Evolutionary conservation across 2,113 vertebrate species (phyloP).

Genomic region (Cyanoramphus novaezelandiae): DNA sequence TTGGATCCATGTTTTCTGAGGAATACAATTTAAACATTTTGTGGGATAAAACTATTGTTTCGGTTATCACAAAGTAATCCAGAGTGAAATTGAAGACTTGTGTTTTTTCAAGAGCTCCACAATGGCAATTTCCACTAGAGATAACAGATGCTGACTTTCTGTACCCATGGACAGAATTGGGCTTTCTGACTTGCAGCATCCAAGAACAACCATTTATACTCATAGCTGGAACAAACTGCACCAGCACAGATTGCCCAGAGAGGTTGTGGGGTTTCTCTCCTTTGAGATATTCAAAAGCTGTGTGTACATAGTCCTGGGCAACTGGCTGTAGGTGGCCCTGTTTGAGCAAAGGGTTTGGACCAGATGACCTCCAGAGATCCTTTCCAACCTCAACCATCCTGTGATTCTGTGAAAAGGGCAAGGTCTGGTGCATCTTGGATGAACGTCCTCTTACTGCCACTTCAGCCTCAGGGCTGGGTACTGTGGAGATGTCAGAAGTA

Average conservation of each 20-base stretch:
- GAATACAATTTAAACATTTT: background rate
- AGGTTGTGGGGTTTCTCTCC: background rate
- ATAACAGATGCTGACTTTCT: background rate
- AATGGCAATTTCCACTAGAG: background rate
- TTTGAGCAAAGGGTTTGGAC: background rate
- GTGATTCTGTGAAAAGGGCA: background rate
- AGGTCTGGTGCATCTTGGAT: background rate
- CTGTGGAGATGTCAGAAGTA: background rate
- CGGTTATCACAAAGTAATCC: background rate
- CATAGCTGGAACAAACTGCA: background rate
- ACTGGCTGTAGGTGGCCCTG: background rate
- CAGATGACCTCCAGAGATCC: background rate
- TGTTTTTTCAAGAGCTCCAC: background rate
- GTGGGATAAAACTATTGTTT: background rate
- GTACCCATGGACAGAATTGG: background rate
- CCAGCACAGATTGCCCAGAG: background rate
- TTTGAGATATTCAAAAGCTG: background rate
- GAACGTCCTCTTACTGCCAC: background rate
- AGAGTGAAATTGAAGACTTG: background rate
- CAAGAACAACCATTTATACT: background rate
- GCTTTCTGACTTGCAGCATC: background rate
- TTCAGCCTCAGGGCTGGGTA: background rate
- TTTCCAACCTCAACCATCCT: background rate
- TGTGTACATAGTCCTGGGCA: background rate
- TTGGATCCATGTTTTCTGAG: background rate